Evolutionary conservation across 2,888 invertebrate genomes (phyloP).

Genomic region (Caenorhabditis parvicauda): DNA sequence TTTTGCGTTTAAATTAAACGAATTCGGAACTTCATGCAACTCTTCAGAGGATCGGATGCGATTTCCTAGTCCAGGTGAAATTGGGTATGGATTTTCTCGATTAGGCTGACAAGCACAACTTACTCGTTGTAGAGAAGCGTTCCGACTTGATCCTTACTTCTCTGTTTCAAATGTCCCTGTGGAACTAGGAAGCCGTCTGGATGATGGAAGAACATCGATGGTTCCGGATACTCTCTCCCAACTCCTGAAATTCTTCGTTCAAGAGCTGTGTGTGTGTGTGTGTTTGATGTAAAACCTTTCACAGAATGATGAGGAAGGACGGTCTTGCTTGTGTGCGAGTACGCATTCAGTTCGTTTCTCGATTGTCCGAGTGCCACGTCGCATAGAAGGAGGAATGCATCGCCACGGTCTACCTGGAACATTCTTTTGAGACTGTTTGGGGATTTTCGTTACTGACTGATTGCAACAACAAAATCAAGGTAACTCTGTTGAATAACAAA

Average conservation of each 20-base stretch:
- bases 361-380: slow-evolving; percentile 87
- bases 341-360: slow-evolving; percentile 65
- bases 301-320: slow-evolving; percentile 72
- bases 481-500: neutral
- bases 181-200: slow-evolving; percentile 68
- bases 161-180: slow-evolving; percentile 29
- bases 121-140: slow-evolving; percentile 55
- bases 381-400: slow-evolving; percentile 84
- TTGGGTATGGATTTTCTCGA: neutral
- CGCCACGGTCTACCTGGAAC: slow-evolving; percentile 67
- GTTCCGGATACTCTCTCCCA: slow-evolving; percentile 79
- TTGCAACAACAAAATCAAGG: neutral
- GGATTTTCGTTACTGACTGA: neutral
- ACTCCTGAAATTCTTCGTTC: slow-evolving; percentile 64
- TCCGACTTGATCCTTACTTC: slow-evolving; percentile 11
- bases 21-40: neutral
- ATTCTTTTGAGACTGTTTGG: slow-evolving; percentile 8
- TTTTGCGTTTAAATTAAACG: neutral
- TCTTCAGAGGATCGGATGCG: no score
- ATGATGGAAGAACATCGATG: slow-evolving; percentile 68
- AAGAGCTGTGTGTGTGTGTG: slow-evolving; percentile 70
- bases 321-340: slow-evolving; percentile 1
- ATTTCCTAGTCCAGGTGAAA: neutral
- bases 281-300: slow-evolving; percentile 57
- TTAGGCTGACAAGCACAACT: slow-evolving; percentile 7